Percentiles rank a stretch among this genome's conserved stretches.
Evolutionary conservation across 2,888 invertebrate species (phyloP).

Genomic region (Eupithecia abbreviata): DNA sequence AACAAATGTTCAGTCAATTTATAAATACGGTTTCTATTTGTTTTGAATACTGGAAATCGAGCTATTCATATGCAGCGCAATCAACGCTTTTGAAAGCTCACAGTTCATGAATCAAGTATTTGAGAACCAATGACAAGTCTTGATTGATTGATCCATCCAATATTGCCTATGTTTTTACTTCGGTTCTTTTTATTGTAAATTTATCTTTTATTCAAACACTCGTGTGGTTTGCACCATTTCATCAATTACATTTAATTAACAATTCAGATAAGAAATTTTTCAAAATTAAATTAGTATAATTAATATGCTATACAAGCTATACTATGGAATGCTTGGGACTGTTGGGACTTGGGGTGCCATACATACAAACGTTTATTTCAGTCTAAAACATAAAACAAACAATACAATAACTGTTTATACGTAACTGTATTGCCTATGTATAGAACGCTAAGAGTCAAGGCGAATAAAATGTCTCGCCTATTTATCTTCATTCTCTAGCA

Average conservation of each 20-base stretch:
- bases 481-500: slow-evolving; percentile 22
- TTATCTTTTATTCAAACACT: background rate
- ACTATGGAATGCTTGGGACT: background rate
- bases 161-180: background rate
- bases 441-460: background rate
- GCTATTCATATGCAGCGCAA: background rate
- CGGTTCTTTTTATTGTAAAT: background rate
- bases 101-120: background rate
- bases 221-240: background rate
- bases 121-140: background rate
- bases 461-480: slow-evolving; percentile 17
- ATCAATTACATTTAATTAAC: too few relatives aligned
- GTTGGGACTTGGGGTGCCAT: too few relatives aligned
- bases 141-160: background rate
- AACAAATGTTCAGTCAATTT: background rate
- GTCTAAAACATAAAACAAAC: background rate
- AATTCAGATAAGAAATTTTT: too few relatives aligned
- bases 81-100: background rate
- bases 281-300: too few relatives aligned
- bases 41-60: background rate
- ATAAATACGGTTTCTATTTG: background rate
- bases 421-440: background rate
- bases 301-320: too few relatives aligned
- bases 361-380: background rate
- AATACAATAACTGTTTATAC: background rate